phyloP scores from a whole-genome alignment of 2,888 invertebrate species.

The Campoplex capitator region DNA sequence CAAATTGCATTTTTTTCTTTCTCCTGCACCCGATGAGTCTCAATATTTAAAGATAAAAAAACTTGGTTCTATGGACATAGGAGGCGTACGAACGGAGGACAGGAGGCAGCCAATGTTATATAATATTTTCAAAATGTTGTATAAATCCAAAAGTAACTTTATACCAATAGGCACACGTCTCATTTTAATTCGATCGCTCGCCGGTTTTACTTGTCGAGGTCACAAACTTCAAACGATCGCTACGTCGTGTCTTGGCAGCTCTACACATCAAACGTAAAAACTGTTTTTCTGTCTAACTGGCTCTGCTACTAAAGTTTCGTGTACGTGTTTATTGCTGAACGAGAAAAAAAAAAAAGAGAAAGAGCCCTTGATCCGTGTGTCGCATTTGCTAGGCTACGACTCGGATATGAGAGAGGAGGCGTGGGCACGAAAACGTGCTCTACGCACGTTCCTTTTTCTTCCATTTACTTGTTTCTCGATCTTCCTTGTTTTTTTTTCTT shows the following conservation, averaged over 20 bases:
- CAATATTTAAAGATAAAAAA: neutral
- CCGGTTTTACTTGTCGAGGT: constrained; percentile 36
- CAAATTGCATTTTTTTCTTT: neutral
- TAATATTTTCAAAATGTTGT: neutral
- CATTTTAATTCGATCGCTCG: constrained; percentile 2
- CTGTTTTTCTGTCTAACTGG: constrained; percentile 18
- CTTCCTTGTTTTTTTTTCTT: neutral
- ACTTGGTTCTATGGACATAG: neutral
- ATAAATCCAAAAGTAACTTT: neutral
- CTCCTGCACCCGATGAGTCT: neutral
- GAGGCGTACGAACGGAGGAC: neutral
- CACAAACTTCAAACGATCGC: neutral
- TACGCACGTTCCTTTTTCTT: neutral
- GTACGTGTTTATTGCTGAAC: constrained; percentile 48
- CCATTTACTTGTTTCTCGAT: neutral
- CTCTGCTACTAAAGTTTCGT: constrained; percentile 19
- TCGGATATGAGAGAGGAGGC: constrained; percentile 27
- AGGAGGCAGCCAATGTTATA: neutral
- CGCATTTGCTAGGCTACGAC: constrained; percentile 20
- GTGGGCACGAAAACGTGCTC: constrained; percentile 56
- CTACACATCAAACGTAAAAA: neutral
- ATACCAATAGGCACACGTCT: constrained; percentile 6
- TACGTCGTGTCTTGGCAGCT: neutral
- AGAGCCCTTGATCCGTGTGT: constrained; percentile 36
- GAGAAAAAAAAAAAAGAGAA: constrained; percentile 36